These are phyloP conservation scores for Propithecus perrieri DNA, from an alignment of 2,797 vertebrate genomes.

Conservation along the genomic window DNA sequence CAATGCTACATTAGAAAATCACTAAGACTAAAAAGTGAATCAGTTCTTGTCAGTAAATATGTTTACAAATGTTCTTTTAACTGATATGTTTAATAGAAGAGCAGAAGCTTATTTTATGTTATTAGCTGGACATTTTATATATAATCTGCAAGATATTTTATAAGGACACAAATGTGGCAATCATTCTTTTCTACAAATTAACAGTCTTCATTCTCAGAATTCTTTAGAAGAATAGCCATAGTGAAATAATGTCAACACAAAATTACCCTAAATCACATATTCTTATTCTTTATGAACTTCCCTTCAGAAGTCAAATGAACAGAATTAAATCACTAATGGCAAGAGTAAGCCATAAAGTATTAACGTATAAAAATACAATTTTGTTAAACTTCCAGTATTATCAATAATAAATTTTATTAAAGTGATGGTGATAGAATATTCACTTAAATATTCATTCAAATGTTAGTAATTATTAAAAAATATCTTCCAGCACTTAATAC, in stretches of 20 bases:
- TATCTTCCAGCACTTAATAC: not conserved
- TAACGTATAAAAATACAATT: not conserved
- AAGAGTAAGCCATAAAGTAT: not conserved
- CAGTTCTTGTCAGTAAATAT: not conserved
- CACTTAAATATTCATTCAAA: not conserved
- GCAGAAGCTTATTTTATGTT: not conserved
- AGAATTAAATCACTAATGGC: not conserved
- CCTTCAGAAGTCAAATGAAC: not conserved
- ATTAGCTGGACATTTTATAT: slow-evolving; percentile 22
- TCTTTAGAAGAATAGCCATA: not conserved
- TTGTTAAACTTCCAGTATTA: not conserved
- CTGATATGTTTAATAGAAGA: not conserved
- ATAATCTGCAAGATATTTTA: not conserved
- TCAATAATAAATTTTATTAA: not conserved
- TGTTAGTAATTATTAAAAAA: not conserved
- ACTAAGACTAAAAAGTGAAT: not conserved
- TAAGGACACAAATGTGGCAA: not conserved
- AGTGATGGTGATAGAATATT: not conserved
- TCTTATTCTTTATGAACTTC: not conserved
- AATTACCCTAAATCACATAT: not conserved
- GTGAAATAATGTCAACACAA: slow-evolving; percentile 8
- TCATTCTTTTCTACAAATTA: slow-evolving; percentile 16
- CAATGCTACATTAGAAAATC: not conserved
- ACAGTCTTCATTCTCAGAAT: not conserved
- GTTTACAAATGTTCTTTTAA: not conserved